A percentile compares a stretch with the other conserved stretches of the same genome.
Evolutionary conservation across 1,140 invertebrate species (phyloP).

Genomic region (Leptinotarsa texana): DNA sequence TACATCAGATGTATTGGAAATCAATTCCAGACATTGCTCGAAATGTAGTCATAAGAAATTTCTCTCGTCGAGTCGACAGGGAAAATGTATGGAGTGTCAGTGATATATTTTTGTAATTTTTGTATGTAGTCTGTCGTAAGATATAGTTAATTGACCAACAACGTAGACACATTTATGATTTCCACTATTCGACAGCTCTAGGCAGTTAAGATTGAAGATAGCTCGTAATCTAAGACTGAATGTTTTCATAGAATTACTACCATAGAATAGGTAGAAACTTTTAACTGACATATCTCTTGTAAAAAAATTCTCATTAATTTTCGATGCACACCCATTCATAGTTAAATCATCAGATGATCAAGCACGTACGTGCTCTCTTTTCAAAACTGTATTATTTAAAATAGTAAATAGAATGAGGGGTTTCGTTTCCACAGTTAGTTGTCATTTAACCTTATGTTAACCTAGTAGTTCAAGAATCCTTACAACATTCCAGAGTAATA

Average conservation of each 20-base stretch:
- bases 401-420: too few species aligned
- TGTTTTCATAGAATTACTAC: conserved; percentile 36
- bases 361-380: too few species aligned
- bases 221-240: conserved; percentile 43
- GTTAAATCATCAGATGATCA: too few species aligned
- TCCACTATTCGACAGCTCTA: conserved; percentile 20
- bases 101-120: conserved; percentile 53
- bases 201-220: conserved; percentile 7
- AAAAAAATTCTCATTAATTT: background rate
- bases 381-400: too few species aligned
- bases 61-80: conserved; percentile 27
- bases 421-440: too few species aligned
- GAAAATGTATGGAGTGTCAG: conserved; percentile 38
- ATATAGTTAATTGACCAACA: conserved; percentile 40
- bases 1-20: background rate
- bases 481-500: too few species aligned
- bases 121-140: conserved; percentile 42
- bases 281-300: conserved; percentile 41
- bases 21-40: background rate
- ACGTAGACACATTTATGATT: conserved; percentile 28
- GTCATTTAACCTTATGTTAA: too few species aligned
- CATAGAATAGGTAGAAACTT: conserved; percentile 22
- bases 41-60: conserved; percentile 29
- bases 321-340: too few species aligned
- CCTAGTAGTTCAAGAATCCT: too few species aligned